phyloP scores from a whole-genome alignment of 2,113 vertebrate genomes.

The Perccottus glenii region DNA sequence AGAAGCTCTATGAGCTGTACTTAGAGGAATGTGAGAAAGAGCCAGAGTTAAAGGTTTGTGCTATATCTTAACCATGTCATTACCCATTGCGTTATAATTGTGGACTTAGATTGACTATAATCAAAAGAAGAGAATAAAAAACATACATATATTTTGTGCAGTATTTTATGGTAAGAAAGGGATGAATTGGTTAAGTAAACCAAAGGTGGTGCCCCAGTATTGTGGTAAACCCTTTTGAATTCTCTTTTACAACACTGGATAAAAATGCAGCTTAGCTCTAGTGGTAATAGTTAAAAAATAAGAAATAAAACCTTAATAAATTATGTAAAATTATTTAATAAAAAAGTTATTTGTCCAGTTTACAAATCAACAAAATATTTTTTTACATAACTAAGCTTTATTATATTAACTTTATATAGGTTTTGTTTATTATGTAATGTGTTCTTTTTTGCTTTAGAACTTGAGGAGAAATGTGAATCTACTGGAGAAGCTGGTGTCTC shows the following conservation, averaged over 20 bases:
- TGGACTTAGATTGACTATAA: too few species aligned
- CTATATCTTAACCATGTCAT: too few species aligned
- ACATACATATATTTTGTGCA: neutral
- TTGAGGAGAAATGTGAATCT: constrained; percentile 98
- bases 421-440: neutral
- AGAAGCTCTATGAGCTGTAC: constrained; percentile 98
- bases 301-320: too few species aligned
- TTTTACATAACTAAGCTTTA: neutral
- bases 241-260: too few species aligned
- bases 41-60: constrained; percentile 94
- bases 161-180: neutral
- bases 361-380: too few species aligned
- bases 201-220: too few species aligned
- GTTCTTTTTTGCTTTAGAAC: constrained; percentile 81
- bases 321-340: too few species aligned
- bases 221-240: neutral
- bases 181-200: too few species aligned
- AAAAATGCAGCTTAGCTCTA: neutral
- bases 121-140: too few species aligned
- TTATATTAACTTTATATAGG: neutral
- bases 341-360: too few species aligned
- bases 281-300: neutral
- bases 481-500: constrained; percentile 96
- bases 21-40: constrained; percentile 99
- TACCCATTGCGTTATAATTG: too few species aligned